Evolutionary conservation across 2,113 vertebrate species (phyloP).

Genomic region (Oryzias javanicus): DNA sequence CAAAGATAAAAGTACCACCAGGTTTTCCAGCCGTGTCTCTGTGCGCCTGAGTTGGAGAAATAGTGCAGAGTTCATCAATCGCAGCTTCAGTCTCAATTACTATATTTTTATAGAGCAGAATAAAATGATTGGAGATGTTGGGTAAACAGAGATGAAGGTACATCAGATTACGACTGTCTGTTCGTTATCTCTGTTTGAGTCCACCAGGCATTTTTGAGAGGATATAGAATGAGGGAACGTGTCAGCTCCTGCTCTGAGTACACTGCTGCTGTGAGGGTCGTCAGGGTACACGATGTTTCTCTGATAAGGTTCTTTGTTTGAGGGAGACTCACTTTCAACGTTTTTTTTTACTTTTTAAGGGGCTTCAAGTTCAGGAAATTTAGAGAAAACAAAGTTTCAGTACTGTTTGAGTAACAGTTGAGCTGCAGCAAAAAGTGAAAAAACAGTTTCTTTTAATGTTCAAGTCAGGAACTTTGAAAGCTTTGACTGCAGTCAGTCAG

Average conservation of each 20-base stretch:
- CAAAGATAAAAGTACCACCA: constrained; percentile 26
- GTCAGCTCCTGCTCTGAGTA: background rate
- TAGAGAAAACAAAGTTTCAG: too few relatives aligned
- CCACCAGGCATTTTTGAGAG: background rate
- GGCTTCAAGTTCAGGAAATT: too few relatives aligned
- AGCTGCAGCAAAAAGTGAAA: too few relatives aligned
- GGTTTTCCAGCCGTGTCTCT: background rate
- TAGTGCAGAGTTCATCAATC: too few relatives aligned
- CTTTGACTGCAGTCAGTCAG: too few relatives aligned
- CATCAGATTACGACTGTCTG: constrained; percentile 18
- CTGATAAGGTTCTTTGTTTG: background rate
- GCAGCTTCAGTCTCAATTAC: too few relatives aligned
- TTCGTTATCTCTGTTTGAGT: background rate
- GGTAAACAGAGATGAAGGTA: constrained; percentile 13
- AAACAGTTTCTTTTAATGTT: too few relatives aligned
- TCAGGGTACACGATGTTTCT: background rate
- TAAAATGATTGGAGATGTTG: constrained; percentile 23
- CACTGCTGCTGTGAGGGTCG: background rate
- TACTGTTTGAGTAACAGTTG: too few relatives aligned
- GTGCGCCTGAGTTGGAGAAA: background rate
- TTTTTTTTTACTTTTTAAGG: too few relatives aligned
- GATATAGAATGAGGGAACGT: constrained; percentile 24
- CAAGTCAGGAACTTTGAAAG: too few relatives aligned
- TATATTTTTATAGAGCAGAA: too few relatives aligned
- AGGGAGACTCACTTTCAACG: too few relatives aligned